Base-by-base conservation (phyloP, 1,140 invertebrate species). In the Oryctes rhinoceros region DNA sequence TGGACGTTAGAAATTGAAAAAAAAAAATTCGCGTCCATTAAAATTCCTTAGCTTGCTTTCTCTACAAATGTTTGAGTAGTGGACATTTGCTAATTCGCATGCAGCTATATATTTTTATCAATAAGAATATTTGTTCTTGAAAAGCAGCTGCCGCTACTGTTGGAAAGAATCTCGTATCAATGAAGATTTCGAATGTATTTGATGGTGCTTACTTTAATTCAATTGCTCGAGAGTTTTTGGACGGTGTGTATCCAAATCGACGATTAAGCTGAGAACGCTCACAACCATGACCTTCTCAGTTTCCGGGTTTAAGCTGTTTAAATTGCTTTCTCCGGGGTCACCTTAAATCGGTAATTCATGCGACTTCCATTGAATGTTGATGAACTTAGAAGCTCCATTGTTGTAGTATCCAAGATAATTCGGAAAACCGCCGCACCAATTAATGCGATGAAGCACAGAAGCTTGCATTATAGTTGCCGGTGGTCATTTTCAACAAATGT, bases 201-300 rank as follows among this genome's bases (percentile, higher is more conserved):
- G 24, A 30, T 30, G 24, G 24, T 30, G 0, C 24, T 30, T 2
- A 30, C 2, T 30, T 30, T 30, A 71, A 18, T 71, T 71, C 24
- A 30, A 30, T 30, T 30, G 24, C 24, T 30, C 24, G 0, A 30
- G 24, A 30, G 24, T 30, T 30, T 71, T 71, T 71, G 65, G 65
- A 71, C 15, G 18, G 18, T 71, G 18, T 13, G 35, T 71, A 20
- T 71, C n/a, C 65, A 71, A 20, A 71, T 71, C 65, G 49, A 13
- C 13, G 49, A 3, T 15, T 13, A 53, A 3, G 4, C 4, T 30
- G 65, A 18, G 65, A 11, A 37, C 0, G 4, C 24, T 18, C 65
- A 71, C 35, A 71, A 71, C 35, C 65, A 18, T 71, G 18, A 20
- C 65, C 15, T 37, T 11, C 65, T 71, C 65, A 20, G 65, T 71